A percentile compares a stretch with the other conserved stretches of the same genome.
These are phyloP conservation scores for Chesias legatella DNA, from an alignment of 2,888 invertebrate species.

Conservation along the genomic window DNA sequence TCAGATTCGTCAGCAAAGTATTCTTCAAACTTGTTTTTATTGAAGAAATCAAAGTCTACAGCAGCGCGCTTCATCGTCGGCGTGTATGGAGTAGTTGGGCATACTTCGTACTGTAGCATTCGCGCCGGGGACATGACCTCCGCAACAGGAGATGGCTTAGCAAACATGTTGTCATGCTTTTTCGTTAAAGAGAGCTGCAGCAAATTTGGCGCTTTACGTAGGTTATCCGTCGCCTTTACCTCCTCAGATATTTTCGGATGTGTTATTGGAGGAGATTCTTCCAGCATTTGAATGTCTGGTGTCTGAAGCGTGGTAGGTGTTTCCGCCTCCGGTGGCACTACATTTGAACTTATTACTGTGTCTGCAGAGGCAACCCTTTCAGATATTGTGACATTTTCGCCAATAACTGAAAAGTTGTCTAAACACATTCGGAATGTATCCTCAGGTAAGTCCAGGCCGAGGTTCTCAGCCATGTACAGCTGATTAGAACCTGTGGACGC, in stretches of 20 bases:
- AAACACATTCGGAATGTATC: constrained; percentile 68
- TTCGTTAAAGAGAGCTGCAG: constrained; percentile 56
- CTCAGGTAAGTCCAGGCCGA: constrained; percentile 60
- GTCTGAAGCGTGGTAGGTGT: constrained; percentile 35
- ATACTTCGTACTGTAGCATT: constrained; percentile 69
- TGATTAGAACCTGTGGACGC: constrained; percentile 52
- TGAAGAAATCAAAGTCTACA: constrained; percentile 69
- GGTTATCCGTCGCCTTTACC: constrained; percentile 27
- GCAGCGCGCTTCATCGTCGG: constrained; percentile 72
- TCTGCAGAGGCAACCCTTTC: constrained; percentile 50
- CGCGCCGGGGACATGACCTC: constrained; percentile 71
- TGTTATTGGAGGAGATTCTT: constrained; percentile 43
- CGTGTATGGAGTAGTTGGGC: constrained; percentile 49
- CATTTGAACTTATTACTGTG: constrained; percentile 26
- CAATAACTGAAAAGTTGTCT: constrained; percentile 59
- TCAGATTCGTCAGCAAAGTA: constrained; percentile 49
- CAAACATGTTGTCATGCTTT: constrained; percentile 55
- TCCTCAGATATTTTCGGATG: constrained; percentile 40
- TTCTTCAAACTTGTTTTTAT: constrained; percentile 58
- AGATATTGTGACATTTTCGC: constrained; percentile 66
- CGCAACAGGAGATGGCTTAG: constrained; percentile 60
- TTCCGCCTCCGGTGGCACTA: constrained; percentile 36
- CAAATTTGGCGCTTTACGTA: constrained; percentile 40
- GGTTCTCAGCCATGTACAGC: constrained; percentile 52
- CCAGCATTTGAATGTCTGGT: constrained; percentile 32